phyloP scores from a whole-genome alignment of 2,113 vertebrate genomes.

The Cyphotilapia sp. region DNA sequence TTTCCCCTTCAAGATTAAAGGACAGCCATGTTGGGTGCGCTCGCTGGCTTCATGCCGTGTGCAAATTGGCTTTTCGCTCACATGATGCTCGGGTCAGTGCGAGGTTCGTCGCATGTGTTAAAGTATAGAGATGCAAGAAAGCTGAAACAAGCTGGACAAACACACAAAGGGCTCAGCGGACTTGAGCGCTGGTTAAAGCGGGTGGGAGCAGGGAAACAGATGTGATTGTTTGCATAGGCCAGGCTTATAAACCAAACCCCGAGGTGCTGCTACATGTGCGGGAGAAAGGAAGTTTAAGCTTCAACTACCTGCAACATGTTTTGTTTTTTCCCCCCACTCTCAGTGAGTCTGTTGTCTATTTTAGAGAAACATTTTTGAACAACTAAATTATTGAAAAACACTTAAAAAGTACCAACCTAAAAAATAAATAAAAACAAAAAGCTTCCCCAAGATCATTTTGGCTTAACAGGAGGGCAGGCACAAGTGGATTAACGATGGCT shows the following conservation, averaged over 20 bases:
- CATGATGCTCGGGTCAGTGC: not conserved
- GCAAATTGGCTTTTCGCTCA: not conserved
- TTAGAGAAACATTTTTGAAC: not conserved
- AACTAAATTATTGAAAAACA: not conserved
- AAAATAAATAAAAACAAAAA: not conserved
- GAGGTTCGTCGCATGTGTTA: not conserved
- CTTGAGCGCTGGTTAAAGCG: not conserved
- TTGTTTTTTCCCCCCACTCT: rapidly evolving
- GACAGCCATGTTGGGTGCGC: not conserved
- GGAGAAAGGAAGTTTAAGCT: not conserved
- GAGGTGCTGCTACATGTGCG: not conserved
- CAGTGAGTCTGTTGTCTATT: not conserved
- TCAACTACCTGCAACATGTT: not conserved
- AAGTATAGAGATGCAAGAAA: not conserved
- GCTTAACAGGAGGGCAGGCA: not conserved
- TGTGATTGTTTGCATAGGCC: conserved; percentile 21
- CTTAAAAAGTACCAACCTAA: not conserved
- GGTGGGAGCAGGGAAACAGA: not conserved
- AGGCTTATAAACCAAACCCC: not conserved
- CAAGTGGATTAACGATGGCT: not conserved
- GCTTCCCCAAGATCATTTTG: not conserved
- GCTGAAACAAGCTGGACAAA: not conserved
- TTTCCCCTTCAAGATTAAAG: rapidly evolving
- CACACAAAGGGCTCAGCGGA: not conserved
- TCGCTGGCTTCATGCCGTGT: not conserved